These are phyloP conservation scores for Tauraco erythrolophus DNA, from an alignment of 2,113 vertebrate species.

Conservation along the genomic window DNA sequence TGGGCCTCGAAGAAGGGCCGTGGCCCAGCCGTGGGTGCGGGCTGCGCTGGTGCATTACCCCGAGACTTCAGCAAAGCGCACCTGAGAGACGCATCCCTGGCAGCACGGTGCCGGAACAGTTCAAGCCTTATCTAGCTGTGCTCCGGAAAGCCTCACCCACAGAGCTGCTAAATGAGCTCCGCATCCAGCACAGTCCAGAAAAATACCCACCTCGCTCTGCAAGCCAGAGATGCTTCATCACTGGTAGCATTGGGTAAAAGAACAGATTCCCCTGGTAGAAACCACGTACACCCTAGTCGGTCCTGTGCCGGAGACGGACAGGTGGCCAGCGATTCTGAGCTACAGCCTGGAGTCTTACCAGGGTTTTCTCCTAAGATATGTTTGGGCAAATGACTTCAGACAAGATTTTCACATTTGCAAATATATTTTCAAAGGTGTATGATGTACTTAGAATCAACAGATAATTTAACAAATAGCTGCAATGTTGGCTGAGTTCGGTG, in stretches of 20 bases:
- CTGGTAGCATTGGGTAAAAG: background rate
- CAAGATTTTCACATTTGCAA: background rate
- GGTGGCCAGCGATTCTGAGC: background rate
- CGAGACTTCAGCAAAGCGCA: accelerated
- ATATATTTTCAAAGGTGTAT: background rate
- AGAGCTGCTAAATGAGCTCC: background rate
- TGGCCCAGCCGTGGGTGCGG: background rate
- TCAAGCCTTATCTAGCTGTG: background rate
- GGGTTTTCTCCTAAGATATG: background rate
- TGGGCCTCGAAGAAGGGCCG: background rate
- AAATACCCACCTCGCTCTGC: background rate
- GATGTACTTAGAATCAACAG: background rate
- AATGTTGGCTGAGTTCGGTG: background rate
- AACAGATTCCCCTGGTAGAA: background rate
- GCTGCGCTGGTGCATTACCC: background rate
- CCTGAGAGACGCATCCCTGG: accelerated
- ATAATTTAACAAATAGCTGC: background rate
- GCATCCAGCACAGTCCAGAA: background rate
- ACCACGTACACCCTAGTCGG: accelerated
- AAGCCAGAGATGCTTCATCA: background rate
- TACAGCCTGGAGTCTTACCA: accelerated
- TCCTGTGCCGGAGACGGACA: background rate
- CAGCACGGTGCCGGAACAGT: accelerated
- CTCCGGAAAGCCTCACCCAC: background rate
- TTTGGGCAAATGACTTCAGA: background rate